phyloP scores from a whole-genome alignment of 2,113 vertebrate genomes.

The Odobenus rosmarus region DNA sequence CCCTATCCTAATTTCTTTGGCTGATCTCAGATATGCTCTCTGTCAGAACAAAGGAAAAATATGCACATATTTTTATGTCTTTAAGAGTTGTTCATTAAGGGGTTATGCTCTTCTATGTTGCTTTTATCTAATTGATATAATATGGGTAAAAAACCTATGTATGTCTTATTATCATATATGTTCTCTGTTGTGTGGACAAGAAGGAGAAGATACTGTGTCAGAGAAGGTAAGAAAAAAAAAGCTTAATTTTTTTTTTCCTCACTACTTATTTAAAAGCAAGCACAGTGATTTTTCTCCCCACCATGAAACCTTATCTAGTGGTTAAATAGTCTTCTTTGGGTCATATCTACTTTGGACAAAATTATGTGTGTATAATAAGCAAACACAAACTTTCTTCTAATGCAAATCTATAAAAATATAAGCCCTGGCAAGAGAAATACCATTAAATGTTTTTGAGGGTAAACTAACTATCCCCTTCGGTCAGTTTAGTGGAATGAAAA shows the following conservation, averaged over 20 bases:
- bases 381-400: not conserved
- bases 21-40: conserved; percentile 6
- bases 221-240: not conserved
- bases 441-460: not conserved
- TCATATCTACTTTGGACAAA: conserved; percentile 6
- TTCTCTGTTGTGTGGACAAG: not conserved
- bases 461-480: not conserved
- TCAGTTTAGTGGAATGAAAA: conserved; percentile 8
- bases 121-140: conserved; percentile 1
- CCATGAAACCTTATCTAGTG: not conserved
- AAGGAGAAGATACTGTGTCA: not conserved
- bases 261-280: conserved; percentile 6
- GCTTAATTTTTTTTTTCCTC: not conserved
- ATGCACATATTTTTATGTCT: not conserved
- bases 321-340: not conserved
- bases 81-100: not conserved
- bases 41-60: conserved; percentile 20
- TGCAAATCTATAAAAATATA: not conserved
- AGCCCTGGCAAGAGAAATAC: not conserved
- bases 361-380: not conserved
- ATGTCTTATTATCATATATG: not conserved
- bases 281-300: not conserved
- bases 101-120: not conserved
- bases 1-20: not conserved
- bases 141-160: not conserved